Percentiles rank a stretch among this genome's conserved stretches.
These are phyloP conservation scores for Clivina fossor DNA, from an alignment of 2,888 invertebrate genomes.

Conservation along the genomic window DNA sequence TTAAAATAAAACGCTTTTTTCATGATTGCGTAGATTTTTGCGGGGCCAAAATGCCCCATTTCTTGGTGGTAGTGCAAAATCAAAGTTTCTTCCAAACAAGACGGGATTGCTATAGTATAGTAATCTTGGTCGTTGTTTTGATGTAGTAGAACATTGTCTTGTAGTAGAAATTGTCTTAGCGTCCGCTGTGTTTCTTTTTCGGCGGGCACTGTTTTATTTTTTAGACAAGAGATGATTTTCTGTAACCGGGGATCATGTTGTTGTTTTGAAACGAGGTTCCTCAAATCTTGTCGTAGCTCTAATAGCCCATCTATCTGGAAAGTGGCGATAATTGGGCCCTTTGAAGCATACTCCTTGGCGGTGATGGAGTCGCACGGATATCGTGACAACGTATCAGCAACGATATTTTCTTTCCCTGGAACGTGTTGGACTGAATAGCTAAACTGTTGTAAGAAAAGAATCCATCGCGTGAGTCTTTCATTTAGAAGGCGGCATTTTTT, in stretches of 20 bases:
- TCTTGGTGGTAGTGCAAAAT: slow-evolving; percentile 10
- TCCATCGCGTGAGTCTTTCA: slow-evolving; percentile 40
- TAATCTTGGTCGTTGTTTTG: background rate
- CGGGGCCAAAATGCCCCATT: slow-evolving; percentile 27
- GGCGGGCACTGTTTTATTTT: background rate
- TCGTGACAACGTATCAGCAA: slow-evolving; percentile 43
- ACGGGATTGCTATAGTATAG: slow-evolving; percentile 6
- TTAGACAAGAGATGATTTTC: too few species aligned
- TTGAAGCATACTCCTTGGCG: too few species aligned
- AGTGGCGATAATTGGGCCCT: too few species aligned
- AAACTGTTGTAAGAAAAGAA: slow-evolving; percentile 41
- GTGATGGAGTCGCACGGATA: too few species aligned
- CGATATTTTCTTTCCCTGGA: slow-evolving; percentile 40
- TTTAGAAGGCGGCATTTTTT: slow-evolving; percentile 35
- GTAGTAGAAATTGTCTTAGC: too few species aligned
- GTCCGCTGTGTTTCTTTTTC: background rate
- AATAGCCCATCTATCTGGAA: background rate
- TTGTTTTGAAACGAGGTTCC: background rate
- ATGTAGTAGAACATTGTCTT: too few species aligned
- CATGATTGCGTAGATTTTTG: background rate
- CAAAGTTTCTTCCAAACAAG: background rate
- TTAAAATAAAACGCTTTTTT: background rate
- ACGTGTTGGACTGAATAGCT: slow-evolving; percentile 39
- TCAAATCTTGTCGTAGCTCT: background rate
- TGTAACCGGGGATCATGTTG: background rate